These are phyloP conservation scores for Nowickia ferox DNA, from an alignment of 2,888 invertebrate genomes.

Conservation along the genomic window DNA sequence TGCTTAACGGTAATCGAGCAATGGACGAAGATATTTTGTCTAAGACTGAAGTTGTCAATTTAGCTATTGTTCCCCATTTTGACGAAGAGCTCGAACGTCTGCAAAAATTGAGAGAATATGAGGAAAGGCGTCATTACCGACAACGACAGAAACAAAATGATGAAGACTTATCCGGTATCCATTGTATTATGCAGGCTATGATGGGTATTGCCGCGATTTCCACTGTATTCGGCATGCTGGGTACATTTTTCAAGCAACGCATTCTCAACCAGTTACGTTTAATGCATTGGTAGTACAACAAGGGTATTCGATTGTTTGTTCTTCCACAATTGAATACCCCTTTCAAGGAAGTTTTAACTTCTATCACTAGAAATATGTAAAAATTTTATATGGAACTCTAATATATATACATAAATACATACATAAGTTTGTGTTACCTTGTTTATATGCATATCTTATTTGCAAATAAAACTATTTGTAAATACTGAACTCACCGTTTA, in stretches of 20 bases:
- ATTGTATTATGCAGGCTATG: slow-evolving; percentile 83
- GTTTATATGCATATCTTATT: no score
- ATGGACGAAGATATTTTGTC: slow-evolving; percentile 81
- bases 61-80: slow-evolving; percentile 83
- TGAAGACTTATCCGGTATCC: slow-evolving; percentile 82
- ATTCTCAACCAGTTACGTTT: slow-evolving; percentile 82
- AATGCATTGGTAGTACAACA: slow-evolving; percentile 84
- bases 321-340: slow-evolving; percentile 75
- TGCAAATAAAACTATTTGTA: no score
- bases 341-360: slow-evolving; percentile 22
- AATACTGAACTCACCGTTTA: no score
- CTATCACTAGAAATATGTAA: not conserved
- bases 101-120: slow-evolving; percentile 80
- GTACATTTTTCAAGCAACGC: slow-evolving; percentile 83
- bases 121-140: slow-evolving; percentile 80
- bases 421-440: no score
- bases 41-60: slow-evolving; percentile 83
- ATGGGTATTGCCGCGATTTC: slow-evolving; percentile 83
- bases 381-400: no score
- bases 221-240: slow-evolving; percentile 83
- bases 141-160: slow-evolving; percentile 80
- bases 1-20: slow-evolving; percentile 73
- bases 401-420: no score
- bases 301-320: slow-evolving; percentile 77
- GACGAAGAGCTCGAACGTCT: slow-evolving; percentile 82